Conservation (phyloP, 2,888 invertebrate species). For the Dinocampus coccinellae region DNA sequence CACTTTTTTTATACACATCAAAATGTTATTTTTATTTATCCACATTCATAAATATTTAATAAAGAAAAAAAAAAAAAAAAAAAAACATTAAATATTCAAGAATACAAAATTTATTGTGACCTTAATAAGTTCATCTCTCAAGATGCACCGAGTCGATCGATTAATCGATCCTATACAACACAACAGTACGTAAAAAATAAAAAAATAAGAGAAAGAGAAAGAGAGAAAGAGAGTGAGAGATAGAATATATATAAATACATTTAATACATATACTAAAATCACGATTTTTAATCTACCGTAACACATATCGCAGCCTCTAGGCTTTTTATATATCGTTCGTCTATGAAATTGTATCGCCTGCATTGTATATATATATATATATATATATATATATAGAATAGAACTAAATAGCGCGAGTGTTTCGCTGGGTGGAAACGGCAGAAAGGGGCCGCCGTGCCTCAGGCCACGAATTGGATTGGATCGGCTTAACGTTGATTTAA, state of each 20-base stretch:
- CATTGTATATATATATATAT: conserved; percentile 24
- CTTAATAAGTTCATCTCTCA: too few species aligned
- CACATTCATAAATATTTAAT: too few species aligned
- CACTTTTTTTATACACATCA: not conserved
- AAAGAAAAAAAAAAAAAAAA: too few species aligned
- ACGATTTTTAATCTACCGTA: conserved; percentile 30
- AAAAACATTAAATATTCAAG: too few species aligned
- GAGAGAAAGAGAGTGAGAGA: too few species aligned
- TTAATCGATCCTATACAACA: conserved; percentile 41
- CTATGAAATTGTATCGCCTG: conserved; percentile 31
- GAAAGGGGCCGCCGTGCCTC: conserved; percentile 54
- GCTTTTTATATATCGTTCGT: conserved; percentile 7
- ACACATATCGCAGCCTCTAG: conserved; percentile 19
- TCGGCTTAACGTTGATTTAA: conserved; percentile 70
- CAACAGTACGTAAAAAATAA: too few species aligned
- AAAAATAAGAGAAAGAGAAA: too few species aligned
- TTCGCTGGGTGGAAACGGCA: conserved; percentile 43
- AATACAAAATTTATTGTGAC: too few species aligned
- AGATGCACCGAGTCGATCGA: too few species aligned
- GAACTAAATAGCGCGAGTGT: conserved; percentile 28
- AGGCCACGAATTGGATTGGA: conserved; percentile 63
- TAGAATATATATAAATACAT: too few species aligned
- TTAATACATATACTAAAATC: conserved; percentile 6
- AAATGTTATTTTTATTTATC: too few species aligned
- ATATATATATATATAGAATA: conserved; percentile 27